phyloP scores from a whole-genome alignment of 2,113 vertebrate species.

The Lipophrys pholis region DNA sequence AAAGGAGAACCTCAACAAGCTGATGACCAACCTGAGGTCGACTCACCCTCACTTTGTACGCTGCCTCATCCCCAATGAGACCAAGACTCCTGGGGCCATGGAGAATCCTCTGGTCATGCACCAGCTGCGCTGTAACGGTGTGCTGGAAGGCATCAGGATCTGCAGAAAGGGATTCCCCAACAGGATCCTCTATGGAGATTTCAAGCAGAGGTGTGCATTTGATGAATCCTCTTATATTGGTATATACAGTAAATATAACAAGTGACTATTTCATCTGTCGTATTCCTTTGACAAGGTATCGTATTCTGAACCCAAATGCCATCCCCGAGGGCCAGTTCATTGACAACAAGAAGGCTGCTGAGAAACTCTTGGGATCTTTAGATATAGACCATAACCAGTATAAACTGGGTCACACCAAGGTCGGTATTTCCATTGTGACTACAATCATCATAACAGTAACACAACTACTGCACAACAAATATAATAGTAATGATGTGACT shows the following conservation, averaged over 20 bases:
- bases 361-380: slow-evolving; percentile 81
- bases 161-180: slow-evolving; percentile 93
- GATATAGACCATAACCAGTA: slow-evolving; percentile 87
- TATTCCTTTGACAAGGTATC: slow-evolving; percentile 64
- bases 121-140: slow-evolving; percentile 96
- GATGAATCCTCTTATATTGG: neutral
- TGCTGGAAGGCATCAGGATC: slow-evolving; percentile 94
- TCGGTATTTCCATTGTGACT: slow-evolving; percentile 30
- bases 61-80: slow-evolving; percentile 94
- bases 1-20: slow-evolving; percentile 94
- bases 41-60: slow-evolving; percentile 96
- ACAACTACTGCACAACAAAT: neutral
- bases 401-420: slow-evolving; percentile 89
- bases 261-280: neutral
- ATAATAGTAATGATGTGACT: too few relatives aligned
- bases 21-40: slow-evolving; percentile 93
- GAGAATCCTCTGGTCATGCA: slow-evolving; percentile 95
- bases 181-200: slow-evolving; percentile 90
- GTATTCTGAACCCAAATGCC: slow-evolving; percentile 63
- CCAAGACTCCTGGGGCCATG: slow-evolving; percentile 92
- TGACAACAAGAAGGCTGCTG: slow-evolving; percentile 88
- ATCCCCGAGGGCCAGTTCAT: slow-evolving; percentile 88
- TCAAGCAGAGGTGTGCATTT: slow-evolving; percentile 86
- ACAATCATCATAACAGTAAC: neutral
- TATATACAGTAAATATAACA: neutral